A percentile compares a stretch with the other conserved stretches of the same genome.
phyloP scores from a whole-genome alignment of 2,888 invertebrate species.

The Caenorhabditis sp. region DNA sequence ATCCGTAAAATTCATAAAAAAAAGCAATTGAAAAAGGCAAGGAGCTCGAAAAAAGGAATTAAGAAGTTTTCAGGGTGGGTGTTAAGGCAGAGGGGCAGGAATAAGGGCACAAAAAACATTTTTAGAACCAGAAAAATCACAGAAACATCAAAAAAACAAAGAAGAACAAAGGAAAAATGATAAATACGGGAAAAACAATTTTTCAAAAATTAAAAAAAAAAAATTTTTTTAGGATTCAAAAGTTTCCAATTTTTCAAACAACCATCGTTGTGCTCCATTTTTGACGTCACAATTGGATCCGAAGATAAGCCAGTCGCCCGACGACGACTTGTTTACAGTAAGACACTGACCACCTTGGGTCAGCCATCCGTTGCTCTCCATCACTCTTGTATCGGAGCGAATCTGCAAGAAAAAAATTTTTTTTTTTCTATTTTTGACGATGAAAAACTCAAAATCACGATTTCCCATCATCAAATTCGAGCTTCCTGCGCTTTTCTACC shows the following conservation, averaged over 20 bases:
- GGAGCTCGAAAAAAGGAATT: neutral
- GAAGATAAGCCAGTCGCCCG: slow-evolving; percentile 61
- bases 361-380: slow-evolving; percentile 73
- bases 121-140: slow-evolving; percentile 11
- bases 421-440: too few relatives aligned
- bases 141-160: slow-evolving; percentile 4
- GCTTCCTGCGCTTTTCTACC: neutral
- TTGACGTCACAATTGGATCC: slow-evolving; percentile 73
- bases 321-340: slow-evolving; percentile 45
- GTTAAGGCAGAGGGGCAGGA: slow-evolving; percentile 21
- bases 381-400: slow-evolving; percentile 47
- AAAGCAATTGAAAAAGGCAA: neutral
- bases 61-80: neutral
- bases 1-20: neutral
- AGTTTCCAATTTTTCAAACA: slow-evolving; percentile 76
- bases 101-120: slow-evolving; percentile 19
- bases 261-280: slow-evolving; percentile 77
- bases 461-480: neutral
- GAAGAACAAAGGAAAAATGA: neutral
- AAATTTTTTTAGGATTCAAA: slow-evolving; percentile 35
- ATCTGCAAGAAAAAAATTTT: slow-evolving; percentile 44
- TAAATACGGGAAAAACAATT: neutral
- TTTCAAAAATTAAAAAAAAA: neutral
- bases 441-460: neutral
- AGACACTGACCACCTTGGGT: slow-evolving; percentile 66